Evolutionary conservation across 2,797 vertebrate genomes (phyloP).

Genomic region (Alca torda): DNA sequence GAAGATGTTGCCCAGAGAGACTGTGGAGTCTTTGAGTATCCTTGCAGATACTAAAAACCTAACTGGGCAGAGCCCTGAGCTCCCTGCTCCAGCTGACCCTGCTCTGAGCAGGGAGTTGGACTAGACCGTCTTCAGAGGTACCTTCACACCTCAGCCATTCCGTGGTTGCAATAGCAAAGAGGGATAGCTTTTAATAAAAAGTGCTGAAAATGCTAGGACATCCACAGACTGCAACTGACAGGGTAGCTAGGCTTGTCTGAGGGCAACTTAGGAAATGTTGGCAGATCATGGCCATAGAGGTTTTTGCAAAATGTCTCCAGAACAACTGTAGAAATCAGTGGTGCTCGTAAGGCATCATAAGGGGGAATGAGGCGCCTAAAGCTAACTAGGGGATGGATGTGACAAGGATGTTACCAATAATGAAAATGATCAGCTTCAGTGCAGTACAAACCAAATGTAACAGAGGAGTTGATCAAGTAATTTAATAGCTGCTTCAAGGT

Average conservation of each 20-base stretch:
- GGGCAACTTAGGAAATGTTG: background rate
- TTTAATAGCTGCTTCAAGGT: background rate
- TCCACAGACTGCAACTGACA: background rate
- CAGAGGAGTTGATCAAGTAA: background rate
- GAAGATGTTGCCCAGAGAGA: background rate
- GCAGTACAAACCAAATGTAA: background rate
- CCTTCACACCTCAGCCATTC: background rate
- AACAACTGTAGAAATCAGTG: background rate
- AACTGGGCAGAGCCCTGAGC: background rate
- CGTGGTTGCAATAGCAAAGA: background rate
- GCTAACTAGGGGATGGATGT: background rate
- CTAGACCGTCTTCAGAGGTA: background rate
- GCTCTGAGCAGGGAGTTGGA: background rate
- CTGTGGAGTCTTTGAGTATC: background rate
- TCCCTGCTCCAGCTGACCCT: background rate
- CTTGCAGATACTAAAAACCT: background rate
- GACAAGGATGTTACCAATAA: background rate
- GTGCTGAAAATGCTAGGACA: background rate
- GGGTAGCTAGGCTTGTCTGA: background rate
- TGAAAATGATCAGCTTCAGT: background rate
- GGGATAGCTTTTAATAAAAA: background rate
- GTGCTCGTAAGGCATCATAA: background rate
- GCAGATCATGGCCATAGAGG: background rate
- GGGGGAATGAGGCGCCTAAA: background rate
- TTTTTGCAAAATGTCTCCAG: background rate